Percentiles rank a stretch among this genome's conserved stretches.
phyloP scores from a whole-genome alignment of 1,140 invertebrate species.

The Octopus sinensis region DNA sequence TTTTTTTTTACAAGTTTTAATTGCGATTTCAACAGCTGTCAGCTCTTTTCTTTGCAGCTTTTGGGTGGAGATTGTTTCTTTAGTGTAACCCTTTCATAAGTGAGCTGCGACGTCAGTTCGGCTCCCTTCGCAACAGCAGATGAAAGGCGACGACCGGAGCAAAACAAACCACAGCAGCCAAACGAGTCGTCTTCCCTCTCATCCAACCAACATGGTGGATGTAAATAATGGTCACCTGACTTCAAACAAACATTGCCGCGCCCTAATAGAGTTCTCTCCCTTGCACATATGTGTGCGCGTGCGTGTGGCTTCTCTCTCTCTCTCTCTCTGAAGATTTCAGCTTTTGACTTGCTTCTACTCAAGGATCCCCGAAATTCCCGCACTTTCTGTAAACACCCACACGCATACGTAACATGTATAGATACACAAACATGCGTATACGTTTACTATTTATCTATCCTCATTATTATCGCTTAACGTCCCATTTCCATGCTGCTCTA shows the following conservation, averaged over 20 bases:
- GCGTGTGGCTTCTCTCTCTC: background rate
- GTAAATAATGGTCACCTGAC: conserved; percentile 3
- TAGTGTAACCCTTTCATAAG: background rate
- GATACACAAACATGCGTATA: too few species aligned
- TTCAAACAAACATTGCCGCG: background rate
- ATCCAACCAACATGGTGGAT: conserved; percentile 8
- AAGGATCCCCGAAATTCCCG: background rate
- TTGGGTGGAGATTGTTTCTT: background rate
- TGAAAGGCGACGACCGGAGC: background rate
- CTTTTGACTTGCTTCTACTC: background rate
- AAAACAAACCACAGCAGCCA: too few species aligned
- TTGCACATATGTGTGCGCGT: background rate
- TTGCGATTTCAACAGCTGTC: background rate
- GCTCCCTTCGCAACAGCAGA: background rate
- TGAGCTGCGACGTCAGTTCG: background rate
- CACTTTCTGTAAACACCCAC: background rate
- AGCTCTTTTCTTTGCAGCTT: background rate
- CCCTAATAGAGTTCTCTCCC: background rate
- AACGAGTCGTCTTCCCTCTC: background rate
- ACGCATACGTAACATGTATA: background rate
- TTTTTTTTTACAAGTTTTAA: too few species aligned
- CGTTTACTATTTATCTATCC: too few species aligned
- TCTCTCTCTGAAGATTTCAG: background rate
- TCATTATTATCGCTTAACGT: too few species aligned
- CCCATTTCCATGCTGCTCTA: too few species aligned